Evolutionary conservation across 2,113 vertebrate species (phyloP).

Genomic region (Jacana jacana): DNA sequence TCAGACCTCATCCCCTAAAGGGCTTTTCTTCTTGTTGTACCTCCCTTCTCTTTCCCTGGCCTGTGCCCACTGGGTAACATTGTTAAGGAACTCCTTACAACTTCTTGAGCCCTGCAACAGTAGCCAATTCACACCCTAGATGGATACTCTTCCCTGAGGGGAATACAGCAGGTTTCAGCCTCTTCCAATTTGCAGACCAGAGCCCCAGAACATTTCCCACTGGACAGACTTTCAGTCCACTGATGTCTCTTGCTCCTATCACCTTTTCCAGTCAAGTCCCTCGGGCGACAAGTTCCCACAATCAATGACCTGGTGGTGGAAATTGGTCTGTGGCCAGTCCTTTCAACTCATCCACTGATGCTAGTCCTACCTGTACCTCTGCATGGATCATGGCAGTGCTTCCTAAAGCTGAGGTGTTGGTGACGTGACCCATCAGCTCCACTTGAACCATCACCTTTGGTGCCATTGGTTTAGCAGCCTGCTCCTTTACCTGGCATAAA

Average conservation of each 20-base stretch:
- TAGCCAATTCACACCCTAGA: background rate
- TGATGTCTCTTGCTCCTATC: background rate
- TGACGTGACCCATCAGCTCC: background rate
- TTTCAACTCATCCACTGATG: background rate
- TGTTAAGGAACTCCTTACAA: background rate
- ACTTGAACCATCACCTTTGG: background rate
- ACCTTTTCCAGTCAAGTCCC: background rate
- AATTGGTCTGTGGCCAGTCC: background rate
- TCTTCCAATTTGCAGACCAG: background rate
- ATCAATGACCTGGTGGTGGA: background rate
- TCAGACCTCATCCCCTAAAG: background rate
- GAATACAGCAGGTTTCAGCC: background rate
- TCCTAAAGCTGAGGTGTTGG: background rate
- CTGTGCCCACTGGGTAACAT: background rate
- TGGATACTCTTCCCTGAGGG: background rate
- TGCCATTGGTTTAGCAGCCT: background rate
- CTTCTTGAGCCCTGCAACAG: background rate
- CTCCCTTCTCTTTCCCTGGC: background rate
- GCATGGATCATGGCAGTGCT: background rate
- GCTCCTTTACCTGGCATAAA: background rate
- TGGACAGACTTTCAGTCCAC: background rate
- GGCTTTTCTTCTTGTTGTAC: background rate
- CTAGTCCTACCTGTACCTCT: background rate
- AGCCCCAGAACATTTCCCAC: background rate
- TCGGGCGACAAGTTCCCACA: background rate